These are phyloP conservation scores for Gymnocypris eckloni DNA, from an alignment of 2,797 vertebrate genomes.

Conservation along the genomic window DNA sequence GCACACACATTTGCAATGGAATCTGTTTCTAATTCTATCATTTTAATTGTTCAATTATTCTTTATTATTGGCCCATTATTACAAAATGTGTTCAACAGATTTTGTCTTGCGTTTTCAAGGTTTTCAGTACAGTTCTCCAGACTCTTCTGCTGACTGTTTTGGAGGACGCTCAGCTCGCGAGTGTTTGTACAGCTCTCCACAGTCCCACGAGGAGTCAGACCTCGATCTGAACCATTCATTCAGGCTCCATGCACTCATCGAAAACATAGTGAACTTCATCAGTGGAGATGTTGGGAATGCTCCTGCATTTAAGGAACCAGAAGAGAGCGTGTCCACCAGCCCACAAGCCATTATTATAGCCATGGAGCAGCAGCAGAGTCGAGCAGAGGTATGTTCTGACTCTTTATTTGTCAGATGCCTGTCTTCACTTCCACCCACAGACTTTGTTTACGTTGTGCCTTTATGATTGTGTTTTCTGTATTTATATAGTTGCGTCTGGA, in stretches of 20 bases:
- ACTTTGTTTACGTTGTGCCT: background rate
- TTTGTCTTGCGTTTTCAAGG: conserved; percentile 62
- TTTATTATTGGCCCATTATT: background rate
- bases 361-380: conserved; percentile 95
- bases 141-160: conserved; percentile 88
- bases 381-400: conserved; percentile 85
- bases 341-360: conserved; percentile 92
- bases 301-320: conserved; percentile 93
- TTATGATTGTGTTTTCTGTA: conserved; percentile 73
- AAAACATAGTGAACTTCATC: conserved; percentile 94
- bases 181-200: conserved; percentile 81
- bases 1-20: background rate
- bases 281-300: conserved; percentile 91
- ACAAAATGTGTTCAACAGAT: background rate
- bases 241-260: conserved; percentile 91
- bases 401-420: conserved; percentile 1
- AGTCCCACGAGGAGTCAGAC: conserved; percentile 88
- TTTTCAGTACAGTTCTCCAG: conserved; percentile 75
- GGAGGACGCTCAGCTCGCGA: conserved; percentile 86
- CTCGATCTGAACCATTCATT: conserved; percentile 88
- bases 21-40: background rate
- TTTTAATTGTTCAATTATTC: background rate
- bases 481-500: conserved; percentile 94
- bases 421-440: background rate
- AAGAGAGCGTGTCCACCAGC: conserved; percentile 94